Percentiles rank a stretch among this genome's conserved stretches.
Evolutionary conservation across 2,888 invertebrate genomes (phyloP).

Genomic region (Pterobdella sp.): DNA sequence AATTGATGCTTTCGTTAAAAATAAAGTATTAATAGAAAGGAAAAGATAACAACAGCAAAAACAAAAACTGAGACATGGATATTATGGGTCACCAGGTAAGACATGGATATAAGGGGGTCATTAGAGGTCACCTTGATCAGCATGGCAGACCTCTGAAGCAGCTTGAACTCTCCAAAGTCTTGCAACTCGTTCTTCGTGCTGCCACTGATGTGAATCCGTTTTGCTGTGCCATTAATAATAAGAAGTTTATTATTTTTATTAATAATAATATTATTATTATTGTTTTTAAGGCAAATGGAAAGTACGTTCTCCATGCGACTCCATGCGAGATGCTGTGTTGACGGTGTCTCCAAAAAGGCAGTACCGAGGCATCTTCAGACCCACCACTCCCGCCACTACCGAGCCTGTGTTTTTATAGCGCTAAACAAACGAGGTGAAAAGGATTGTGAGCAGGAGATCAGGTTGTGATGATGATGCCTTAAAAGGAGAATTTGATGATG

Average conservation of each 20-base stretch:
- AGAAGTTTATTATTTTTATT: not conserved
- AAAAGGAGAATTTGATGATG: too few relatives aligned
- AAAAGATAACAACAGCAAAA: too few relatives aligned
- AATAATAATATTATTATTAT: not conserved
- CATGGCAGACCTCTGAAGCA: constrained; percentile 6
- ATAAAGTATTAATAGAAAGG: too few relatives aligned
- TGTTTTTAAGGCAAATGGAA: not conserved
- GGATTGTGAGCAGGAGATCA: too few relatives aligned
- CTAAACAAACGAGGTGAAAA: too few relatives aligned
- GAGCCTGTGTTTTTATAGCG: constrained; percentile 12
- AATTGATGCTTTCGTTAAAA: too few relatives aligned
- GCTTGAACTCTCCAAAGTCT: constrained; percentile 17
- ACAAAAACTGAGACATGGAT: too few relatives aligned
- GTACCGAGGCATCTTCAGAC: constrained; percentile 29
- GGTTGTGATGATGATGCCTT: too few relatives aligned
- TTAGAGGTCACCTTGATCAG: constrained; percentile 26
- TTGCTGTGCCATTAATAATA: constrained; percentile 17
- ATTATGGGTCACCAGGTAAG: too few relatives aligned
- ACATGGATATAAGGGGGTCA: too few relatives aligned
- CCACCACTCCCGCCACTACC: constrained; percentile 28
- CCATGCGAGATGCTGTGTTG: constrained; percentile 30
- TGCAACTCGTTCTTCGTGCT: constrained; percentile 23
- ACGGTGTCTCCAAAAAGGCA: constrained; percentile 31
- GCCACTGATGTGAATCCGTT: constrained; percentile 31
- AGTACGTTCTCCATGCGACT: constrained; percentile 23